These are phyloP conservation scores for Sarcophilus harrisii DNA, from an alignment of 2,797 vertebrate genomes.

Conservation along the genomic window DNA sequence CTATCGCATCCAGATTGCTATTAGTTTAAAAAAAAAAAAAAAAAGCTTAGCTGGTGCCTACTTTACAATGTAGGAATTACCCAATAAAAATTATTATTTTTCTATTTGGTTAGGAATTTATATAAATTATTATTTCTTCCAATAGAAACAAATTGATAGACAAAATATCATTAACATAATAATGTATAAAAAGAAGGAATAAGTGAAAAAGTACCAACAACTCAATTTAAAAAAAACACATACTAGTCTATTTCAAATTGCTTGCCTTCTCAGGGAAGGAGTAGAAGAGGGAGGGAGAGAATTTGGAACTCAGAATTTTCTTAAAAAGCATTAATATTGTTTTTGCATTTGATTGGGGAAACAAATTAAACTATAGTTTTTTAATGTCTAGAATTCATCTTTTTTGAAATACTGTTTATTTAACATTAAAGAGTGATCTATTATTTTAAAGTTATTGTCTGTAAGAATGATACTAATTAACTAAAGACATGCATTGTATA, in stretches of 20 bases:
- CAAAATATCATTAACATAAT: not conserved
- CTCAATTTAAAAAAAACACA: not conserved
- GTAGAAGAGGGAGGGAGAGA: not conserved
- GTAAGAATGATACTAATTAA: not conserved
- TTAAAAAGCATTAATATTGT: not conserved
- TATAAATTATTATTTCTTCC: not conserved
- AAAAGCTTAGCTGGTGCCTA: not conserved
- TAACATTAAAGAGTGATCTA: not conserved
- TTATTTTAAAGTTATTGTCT: not conserved
- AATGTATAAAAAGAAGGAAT: not conserved
- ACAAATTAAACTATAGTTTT: not conserved
- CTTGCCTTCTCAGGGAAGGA: not conserved
- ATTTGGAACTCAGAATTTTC: not conserved
- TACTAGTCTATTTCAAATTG: not conserved
- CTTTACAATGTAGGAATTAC: not conserved
- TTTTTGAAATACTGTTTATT: not conserved
- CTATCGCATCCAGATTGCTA: not conserved
- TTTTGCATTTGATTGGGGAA: not conserved
- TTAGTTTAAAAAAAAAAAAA: not conserved
- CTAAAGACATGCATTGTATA: not conserved
- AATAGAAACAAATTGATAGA: not conserved
- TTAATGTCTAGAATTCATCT: not conserved
- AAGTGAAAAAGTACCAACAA: not conserved
- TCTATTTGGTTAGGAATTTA: not conserved
- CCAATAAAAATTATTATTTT: not conserved